Evolutionary conservation across 1,140 invertebrate species (phyloP).

Genomic region (Planococcus citri): DNA sequence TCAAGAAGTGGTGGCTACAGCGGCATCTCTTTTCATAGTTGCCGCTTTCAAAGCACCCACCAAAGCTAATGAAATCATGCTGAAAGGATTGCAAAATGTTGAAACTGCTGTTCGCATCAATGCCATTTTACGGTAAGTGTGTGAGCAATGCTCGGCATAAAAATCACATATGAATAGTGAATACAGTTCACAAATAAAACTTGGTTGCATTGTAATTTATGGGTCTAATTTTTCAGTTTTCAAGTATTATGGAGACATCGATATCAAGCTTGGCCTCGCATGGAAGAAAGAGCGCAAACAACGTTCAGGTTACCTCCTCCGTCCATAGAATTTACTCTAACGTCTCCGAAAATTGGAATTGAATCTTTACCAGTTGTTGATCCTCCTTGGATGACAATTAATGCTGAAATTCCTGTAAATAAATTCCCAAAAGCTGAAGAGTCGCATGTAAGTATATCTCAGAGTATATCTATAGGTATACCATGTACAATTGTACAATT

Average conservation of each 20-base stretch:
- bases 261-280: conserved; percentile 97
- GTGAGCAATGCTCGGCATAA: too few relatives aligned
- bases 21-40: conserved; percentile 83
- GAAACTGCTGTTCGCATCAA: conserved; percentile 63
- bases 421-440: conserved; percentile 12
- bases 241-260: conserved; percentile 91
- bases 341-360: conserved; percentile 95
- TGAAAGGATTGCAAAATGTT: conserved; percentile 66
- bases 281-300: conserved; percentile 92
- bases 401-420: neutral
- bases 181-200: too few relatives aligned
- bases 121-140: conserved; percentile 61
- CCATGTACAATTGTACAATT: too few relatives aligned
- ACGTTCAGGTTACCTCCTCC: conserved; percentile 96
- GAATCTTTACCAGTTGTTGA: conserved; percentile 89
- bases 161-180: too few relatives aligned
- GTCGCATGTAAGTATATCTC: neutral
- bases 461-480: neutral
- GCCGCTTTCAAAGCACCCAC: conserved; percentile 79
- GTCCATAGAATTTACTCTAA: conserved; percentile 95
- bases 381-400: conserved; percentile 88
- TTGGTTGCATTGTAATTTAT: too few relatives aligned
- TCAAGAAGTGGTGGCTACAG: conserved; percentile 60
- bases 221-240: conserved; percentile 45
- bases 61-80: conserved; percentile 76